Conservation (phyloP, 2,797 vertebrate genomes). For the Anguilla megastoma region DNA sequence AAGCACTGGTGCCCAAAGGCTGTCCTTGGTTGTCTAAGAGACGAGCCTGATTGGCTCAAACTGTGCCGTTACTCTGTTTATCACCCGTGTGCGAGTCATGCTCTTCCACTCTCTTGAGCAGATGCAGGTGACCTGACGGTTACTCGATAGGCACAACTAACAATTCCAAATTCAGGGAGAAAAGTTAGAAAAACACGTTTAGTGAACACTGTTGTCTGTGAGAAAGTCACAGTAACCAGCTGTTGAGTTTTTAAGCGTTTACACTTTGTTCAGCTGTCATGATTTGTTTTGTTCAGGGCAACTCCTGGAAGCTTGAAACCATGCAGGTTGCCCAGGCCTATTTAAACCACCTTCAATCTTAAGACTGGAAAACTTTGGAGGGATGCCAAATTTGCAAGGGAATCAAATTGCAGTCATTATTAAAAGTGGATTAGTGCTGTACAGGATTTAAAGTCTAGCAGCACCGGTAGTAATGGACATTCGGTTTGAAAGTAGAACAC, state of each 20-base stretch:
- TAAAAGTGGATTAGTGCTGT: not conserved
- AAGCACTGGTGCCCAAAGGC: not conserved
- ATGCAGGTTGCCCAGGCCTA: not conserved
- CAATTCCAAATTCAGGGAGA: no score
- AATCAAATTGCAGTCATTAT: not conserved
- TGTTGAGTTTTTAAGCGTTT: not conserved
- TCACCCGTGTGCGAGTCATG: not conserved
- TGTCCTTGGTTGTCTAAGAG: not conserved
- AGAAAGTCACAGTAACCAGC: not conserved
- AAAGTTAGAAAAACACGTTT: not conserved
- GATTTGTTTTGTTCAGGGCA: not conserved
- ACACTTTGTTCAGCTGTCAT: not conserved
- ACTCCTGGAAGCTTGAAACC: not conserved
- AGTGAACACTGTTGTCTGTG: not conserved
- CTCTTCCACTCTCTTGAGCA: not conserved
- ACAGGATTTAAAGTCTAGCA: not conserved
- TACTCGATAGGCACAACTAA: not conserved
- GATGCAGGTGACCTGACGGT: no score
- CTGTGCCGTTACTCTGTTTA: not conserved
- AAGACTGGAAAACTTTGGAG: not conserved
- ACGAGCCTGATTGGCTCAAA: not conserved
- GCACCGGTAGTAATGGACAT: not conserved
- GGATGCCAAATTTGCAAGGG: conserved; percentile 1
- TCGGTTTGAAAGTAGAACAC: not conserved
- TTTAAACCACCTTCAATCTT: not conserved